Conservation (phyloP, 1,140 invertebrate genomes). For the Delia radicum region DNA sequence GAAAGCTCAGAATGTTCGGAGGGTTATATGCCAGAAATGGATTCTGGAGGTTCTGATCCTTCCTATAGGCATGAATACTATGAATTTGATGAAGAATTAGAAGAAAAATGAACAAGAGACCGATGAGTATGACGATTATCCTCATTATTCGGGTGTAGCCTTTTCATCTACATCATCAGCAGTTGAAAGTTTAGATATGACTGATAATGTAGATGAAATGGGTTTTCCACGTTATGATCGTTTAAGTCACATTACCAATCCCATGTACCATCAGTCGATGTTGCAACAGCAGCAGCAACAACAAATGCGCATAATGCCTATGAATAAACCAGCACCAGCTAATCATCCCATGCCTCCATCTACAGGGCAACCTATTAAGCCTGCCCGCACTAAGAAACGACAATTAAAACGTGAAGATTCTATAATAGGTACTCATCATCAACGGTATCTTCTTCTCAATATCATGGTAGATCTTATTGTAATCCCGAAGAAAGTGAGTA, state of each 20-base stretch:
- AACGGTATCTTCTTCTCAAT: constrained; percentile 31
- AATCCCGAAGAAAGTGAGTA: constrained; percentile 52
- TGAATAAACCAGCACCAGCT: constrained; percentile 34
- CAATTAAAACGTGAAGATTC: constrained; percentile 51
- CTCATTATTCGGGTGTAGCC: constrained; percentile 39
- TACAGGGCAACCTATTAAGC: constrained; percentile 49
- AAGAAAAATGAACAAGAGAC: constrained; percentile 48
- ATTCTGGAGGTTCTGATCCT: constrained; percentile 64
- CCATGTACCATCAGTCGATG: constrained; percentile 42
- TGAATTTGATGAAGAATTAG: constrained; percentile 56
- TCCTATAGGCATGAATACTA: constrained; percentile 60
- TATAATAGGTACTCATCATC: constrained; percentile 33
- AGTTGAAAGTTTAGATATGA: constrained; percentile 64
- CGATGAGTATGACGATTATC: constrained; percentile 54
- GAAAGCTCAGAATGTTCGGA: constrained; percentile 66
- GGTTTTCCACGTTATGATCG: constrained; percentile 64
- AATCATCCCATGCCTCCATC: constrained; percentile 51
- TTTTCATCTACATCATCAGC: constrained; percentile 36
- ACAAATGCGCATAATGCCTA: not conserved
- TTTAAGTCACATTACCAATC: constrained; percentile 57
- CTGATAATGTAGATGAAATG: constrained; percentile 65
- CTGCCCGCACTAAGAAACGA: constrained; percentile 51
- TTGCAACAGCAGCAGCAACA: not conserved
- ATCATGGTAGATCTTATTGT: constrained; percentile 46
- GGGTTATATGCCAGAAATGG: constrained; percentile 67